Conservation (phyloP, 2,113 vertebrate genomes). For the Limnothrissa miodon region DNA sequence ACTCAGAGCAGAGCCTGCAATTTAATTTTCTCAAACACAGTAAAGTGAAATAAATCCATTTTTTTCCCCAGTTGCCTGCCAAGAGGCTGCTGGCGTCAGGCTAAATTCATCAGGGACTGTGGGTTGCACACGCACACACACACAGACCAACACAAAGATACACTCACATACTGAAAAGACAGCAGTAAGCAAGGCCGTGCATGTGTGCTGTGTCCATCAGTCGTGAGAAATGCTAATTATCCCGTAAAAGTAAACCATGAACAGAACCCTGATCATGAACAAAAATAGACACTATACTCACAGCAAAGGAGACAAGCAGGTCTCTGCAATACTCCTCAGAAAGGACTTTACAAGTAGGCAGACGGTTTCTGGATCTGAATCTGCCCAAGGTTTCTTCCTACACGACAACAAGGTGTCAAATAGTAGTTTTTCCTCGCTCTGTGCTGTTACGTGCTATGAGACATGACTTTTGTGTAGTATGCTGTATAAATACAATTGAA, state of each 20-base stretch:
- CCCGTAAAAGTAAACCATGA: neutral
- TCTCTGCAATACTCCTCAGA: neutral
- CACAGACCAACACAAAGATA: neutral
- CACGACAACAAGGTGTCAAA: too few species aligned
- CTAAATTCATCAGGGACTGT: neutral
- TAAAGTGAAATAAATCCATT: neutral
- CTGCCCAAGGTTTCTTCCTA: too few species aligned
- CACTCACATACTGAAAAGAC: slow-evolving; percentile 30
- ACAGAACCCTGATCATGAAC: neutral
- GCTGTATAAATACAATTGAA: too few species aligned
- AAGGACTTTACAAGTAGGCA: too few species aligned
- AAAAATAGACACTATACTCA: neutral
- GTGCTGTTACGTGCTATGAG: too few species aligned
- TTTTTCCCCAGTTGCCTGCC: slow-evolving; percentile 10
- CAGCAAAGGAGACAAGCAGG: neutral
- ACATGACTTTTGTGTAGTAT: too few species aligned
- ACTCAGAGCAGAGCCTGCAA: neutral
- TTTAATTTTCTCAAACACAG: neutral
- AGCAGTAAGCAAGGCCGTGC: neutral
- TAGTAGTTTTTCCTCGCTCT: too few species aligned
- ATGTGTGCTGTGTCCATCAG: neutral
- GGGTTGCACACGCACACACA: neutral
- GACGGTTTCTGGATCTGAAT: too few species aligned
- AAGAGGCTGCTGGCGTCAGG: slow-evolving; percentile 8
- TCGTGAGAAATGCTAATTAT: slow-evolving; percentile 9